These are phyloP conservation scores for Petrolisthes cinctipes DNA, from an alignment of 2,888 invertebrate species.

Conservation along the genomic window DNA sequence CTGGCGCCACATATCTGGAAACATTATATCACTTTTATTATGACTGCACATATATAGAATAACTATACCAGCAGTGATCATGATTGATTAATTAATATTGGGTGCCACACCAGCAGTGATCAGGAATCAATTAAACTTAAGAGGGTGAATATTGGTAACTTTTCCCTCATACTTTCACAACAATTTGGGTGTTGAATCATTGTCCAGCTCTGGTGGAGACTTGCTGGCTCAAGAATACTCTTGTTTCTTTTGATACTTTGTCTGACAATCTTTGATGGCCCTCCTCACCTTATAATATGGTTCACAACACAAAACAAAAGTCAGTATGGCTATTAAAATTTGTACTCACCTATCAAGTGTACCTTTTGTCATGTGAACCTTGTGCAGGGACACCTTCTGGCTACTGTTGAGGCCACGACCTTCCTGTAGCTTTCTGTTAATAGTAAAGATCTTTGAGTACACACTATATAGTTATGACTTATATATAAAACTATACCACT, in stretches of 20 bases:
- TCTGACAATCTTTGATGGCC: too few species aligned
- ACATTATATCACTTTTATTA: neutral
- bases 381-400: neutral
- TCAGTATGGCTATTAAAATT: neutral
- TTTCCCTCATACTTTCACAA: too few species aligned
- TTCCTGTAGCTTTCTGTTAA: constrained; percentile 25
- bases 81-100: too few species aligned
- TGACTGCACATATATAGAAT: neutral
- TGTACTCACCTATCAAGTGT: constrained; percentile 36
- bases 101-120: neutral
- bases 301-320: neutral
- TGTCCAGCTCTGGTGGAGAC: too few species aligned
- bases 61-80: neutral
- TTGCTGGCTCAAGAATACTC: too few species aligned
- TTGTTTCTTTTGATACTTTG: too few species aligned
- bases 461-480: neutral
- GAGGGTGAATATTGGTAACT: too few species aligned
- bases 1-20: constrained; percentile 43
- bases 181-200: too few species aligned
- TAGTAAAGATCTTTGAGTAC: neutral
- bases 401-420: constrained; percentile 7
- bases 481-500: neutral
- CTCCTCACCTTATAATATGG: neutral
- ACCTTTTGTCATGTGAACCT: constrained; percentile 20
- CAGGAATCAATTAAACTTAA: too few species aligned